phyloP scores from a whole-genome alignment of 1,140 invertebrate genomes.

The Periplaneta americana region DNA sequence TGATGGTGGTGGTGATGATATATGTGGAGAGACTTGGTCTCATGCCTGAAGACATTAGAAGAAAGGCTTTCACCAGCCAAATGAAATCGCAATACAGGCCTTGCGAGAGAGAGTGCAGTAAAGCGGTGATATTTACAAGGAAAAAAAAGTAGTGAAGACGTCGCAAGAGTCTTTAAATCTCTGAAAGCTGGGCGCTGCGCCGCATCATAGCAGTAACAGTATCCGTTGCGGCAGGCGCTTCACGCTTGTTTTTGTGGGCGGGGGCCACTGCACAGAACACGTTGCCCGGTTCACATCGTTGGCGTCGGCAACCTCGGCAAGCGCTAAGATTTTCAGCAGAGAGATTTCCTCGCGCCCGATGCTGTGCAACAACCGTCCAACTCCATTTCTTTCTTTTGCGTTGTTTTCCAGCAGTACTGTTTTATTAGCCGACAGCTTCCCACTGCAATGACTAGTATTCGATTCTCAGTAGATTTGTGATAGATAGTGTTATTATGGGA shows the following conservation, averaged over 20 bases:
- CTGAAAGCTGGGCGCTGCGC: background rate
- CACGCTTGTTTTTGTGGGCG: background rate
- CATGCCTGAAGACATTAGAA: too few relatives aligned
- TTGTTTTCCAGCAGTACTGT: background rate
- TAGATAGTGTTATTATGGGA: too few relatives aligned
- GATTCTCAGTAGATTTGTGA: too few relatives aligned
- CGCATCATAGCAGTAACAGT: background rate
- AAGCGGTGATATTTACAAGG: background rate
- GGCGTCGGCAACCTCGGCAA: constrained; percentile 10
- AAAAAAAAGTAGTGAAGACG: background rate
- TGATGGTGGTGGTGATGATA: too few relatives aligned
- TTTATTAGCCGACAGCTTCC: too few relatives aligned
- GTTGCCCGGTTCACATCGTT: constrained; percentile 9
- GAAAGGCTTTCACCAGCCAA: background rate
- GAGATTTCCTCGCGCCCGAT: background rate
- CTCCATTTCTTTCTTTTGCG: background rate
- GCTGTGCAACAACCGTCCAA: background rate
- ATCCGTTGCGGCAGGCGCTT: background rate
- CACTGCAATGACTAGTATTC: too few relatives aligned
- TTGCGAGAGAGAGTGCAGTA: background rate
- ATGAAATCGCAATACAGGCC: background rate
- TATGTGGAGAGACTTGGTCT: too few relatives aligned
- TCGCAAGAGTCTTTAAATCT: background rate
- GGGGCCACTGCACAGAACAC: background rate
- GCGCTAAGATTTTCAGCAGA: constrained; percentile 8